Conservation (phyloP, 92 coral and sea anemone genomes). For the Muricea muricata region DNA sequence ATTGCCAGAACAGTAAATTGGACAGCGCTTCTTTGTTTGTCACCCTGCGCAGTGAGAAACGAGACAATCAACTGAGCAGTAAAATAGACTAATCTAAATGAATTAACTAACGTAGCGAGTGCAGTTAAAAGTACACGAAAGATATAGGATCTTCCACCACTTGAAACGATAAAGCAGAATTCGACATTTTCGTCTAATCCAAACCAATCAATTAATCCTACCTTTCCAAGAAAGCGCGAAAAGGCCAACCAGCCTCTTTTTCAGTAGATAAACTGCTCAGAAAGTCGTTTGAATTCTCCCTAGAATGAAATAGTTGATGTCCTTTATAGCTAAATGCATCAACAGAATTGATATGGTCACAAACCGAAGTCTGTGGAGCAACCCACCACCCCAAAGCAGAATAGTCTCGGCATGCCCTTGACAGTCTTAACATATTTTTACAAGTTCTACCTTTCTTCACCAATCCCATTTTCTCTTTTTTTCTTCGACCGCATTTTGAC, state of each 20-base stretch:
- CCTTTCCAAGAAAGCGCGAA: slow-evolving; percentile 80
- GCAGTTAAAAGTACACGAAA: too few relatives aligned
- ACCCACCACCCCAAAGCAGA: too few relatives aligned
- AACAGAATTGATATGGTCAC: not conserved
- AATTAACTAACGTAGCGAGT: too few relatives aligned
- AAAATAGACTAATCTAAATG: not conserved
- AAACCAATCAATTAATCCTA: too few relatives aligned
- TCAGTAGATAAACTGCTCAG: slow-evolving; percentile 75
- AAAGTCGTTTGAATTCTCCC: slow-evolving; percentile 64
- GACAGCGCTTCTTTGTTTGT: slow-evolving; percentile 66
- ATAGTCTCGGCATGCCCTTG: too few relatives aligned
- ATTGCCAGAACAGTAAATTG: slow-evolving; percentile 87
- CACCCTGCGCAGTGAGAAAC: slow-evolving; percentile 25
- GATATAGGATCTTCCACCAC: too few relatives aligned
- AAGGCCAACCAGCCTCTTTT: slow-evolving; percentile 95
- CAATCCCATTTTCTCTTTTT: not conserved
- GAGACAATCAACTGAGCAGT: not conserved
- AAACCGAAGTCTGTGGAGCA: too few relatives aligned
- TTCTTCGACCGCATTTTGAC: not conserved
- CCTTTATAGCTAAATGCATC: not conserved
- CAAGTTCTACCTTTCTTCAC: slow-evolving; percentile 11
- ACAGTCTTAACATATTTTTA: not conserved
- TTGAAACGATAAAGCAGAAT: too few relatives aligned
- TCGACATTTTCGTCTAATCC: too few relatives aligned
- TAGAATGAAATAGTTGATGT: not conserved